Percentiles rank a stretch among this genome's conserved stretches.
These are phyloP conservation scores for Synodontis membranacea DNA, from an alignment of 2,113 vertebrate genomes.

Conservation along the genomic window DNA sequence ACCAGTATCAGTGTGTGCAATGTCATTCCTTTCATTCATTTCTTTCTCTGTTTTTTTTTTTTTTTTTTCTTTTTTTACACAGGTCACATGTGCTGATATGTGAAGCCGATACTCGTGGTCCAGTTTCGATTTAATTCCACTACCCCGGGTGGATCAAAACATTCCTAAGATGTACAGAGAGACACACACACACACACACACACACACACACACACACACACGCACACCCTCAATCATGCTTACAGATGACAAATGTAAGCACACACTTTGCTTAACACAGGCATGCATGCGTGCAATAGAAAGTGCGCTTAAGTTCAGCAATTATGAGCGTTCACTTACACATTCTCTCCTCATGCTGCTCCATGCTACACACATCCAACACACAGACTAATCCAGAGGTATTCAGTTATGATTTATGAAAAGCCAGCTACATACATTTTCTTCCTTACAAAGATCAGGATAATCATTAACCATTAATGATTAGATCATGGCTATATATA, in stretches of 20 bases:
- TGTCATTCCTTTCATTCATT: neutral
- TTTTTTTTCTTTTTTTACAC: slow-evolving; percentile 9
- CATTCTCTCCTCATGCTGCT: slow-evolving; percentile 6
- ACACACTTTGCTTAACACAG: slow-evolving; percentile 23
- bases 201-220: slow-evolving; percentile 14
- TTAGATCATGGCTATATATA: neutral
- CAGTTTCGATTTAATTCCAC: slow-evolving; percentile 71
- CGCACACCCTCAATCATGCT: slow-evolving; percentile 5
- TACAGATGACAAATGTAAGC: slow-evolving; percentile 30
- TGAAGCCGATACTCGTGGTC: slow-evolving; percentile 68
- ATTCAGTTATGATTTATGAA: neutral
- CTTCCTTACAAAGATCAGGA: neutral
- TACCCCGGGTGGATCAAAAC: slow-evolving; percentile 70
- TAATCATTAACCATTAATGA: neutral
- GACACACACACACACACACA: slow-evolving; percentile 21
- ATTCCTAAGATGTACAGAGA: slow-evolving; percentile 67
- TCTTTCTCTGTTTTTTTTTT: neutral
- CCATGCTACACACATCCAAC: slow-evolving; percentile 12
- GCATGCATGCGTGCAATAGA: slow-evolving; percentile 31
- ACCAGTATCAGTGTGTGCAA: no score
- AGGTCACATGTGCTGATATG: slow-evolving; percentile 49
- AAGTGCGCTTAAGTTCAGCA: neutral
- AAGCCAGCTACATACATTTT: neutral
- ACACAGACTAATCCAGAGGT: neutral
- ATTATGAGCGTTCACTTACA: slow-evolving; percentile 10